phyloP scores from a whole-genome alignment of 1,140 invertebrate species.

The Megalonaias nervosa region DNA sequence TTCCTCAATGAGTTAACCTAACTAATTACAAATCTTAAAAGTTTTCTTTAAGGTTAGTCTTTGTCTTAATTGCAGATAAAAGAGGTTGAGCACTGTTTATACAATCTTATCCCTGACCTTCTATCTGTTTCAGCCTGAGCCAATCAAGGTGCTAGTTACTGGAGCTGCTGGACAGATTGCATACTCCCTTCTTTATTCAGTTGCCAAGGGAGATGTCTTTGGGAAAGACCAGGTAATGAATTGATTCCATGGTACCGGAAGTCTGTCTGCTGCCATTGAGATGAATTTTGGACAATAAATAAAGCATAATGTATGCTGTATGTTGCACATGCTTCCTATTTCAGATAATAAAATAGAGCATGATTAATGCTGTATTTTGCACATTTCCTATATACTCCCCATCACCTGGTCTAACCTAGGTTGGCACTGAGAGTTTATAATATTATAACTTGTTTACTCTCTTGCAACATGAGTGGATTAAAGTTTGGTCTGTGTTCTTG shows the following conservation, averaged over 20 bases:
- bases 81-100: too few species aligned
- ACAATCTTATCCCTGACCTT: too few species aligned
- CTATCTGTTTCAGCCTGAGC: conserved; percentile 44
- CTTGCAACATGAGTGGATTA: too few species aligned
- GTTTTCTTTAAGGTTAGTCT: too few species aligned
- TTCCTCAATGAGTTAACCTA: too few species aligned
- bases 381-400: background rate
- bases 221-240: conserved; percentile 82
- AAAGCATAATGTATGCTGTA: background rate
- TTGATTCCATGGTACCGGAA: too few species aligned
- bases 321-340: background rate
- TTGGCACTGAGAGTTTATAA: too few species aligned
- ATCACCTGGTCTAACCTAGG: background rate
- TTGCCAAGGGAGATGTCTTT: conserved; percentile 98
- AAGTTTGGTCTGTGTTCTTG: too few species aligned
- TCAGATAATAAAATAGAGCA: background rate
- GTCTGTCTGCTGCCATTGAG: background rate
- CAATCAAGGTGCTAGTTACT: conserved; percentile 88
- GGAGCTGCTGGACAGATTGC: conserved; percentile 98
- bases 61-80: too few species aligned
- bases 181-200: conserved; percentile 94
- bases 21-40: too few species aligned
- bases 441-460: too few species aligned
- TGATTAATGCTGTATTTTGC: background rate
- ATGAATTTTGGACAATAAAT: background rate